phyloP scores from a whole-genome alignment of 2,113 vertebrate genomes.

The Taurulus bubalis region DNA sequence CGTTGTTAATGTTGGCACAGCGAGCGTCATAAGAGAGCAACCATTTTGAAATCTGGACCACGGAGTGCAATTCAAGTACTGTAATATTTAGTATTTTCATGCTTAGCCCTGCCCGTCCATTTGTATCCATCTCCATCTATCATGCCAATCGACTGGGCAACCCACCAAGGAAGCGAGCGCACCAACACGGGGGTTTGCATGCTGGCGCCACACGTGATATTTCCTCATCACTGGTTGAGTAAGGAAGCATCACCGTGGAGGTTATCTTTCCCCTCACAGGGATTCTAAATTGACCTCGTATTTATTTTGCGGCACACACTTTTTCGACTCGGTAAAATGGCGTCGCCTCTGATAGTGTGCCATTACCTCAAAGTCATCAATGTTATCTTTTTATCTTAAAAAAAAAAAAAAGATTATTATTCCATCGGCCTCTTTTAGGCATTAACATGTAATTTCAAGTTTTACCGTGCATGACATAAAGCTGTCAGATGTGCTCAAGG shows the following conservation, averaged over 20 bases:
- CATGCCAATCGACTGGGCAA: conserved; percentile 17
- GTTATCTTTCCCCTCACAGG: neutral
- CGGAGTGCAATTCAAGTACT: neutral
- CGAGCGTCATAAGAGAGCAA: neutral
- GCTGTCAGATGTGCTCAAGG: conserved; percentile 68
- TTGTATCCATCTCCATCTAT: conserved; percentile 17
- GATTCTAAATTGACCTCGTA: neutral
- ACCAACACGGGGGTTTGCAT: neutral
- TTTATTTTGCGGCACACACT: neutral
- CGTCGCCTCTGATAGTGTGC: neutral
- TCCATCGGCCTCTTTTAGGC: neutral
- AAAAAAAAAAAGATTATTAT: neutral
- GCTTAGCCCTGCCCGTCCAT: neutral
- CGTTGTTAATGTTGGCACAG: neutral
- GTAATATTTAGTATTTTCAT: conserved; percentile 8
- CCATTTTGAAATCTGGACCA: neutral
- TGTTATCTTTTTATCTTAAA: conserved; percentile 2
- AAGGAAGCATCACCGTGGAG: neutral
- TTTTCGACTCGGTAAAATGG: neutral
- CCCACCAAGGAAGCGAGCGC: neutral
- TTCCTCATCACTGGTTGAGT: neutral
- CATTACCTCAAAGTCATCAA: conserved; percentile 45
- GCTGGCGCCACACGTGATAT: conserved; percentile 12
- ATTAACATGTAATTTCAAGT: conserved; percentile 68
- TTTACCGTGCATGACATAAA: conserved; percentile 75